Base-by-base conservation (phyloP, 2,888 invertebrate species). In the Leuctra nigra region DNA sequence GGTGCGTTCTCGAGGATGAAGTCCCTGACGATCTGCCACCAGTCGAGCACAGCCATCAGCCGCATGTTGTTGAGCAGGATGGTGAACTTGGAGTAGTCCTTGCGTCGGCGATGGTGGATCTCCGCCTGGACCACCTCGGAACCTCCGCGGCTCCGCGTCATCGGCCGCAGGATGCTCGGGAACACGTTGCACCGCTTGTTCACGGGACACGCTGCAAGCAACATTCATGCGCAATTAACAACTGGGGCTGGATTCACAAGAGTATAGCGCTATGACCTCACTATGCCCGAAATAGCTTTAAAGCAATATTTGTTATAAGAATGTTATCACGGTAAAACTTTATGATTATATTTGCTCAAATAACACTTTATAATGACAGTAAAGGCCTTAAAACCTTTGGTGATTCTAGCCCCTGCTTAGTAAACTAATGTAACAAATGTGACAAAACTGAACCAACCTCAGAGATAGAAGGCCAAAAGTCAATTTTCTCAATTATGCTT, bases 41-140 rank as follows among this genome's bases (percentile, higher is more conserved):
- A 97, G 73, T 95, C 94, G 65, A 95, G 77, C 61, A 96, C 86
- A 1, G 91, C 90, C 82, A 96, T 92, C 57, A 97, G 75, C 36
- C 95, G 79, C 93, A 96, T 95, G 70, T 93, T 93, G 75, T 96
- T 95, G 54, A 97, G 76, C 46, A 96, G 76, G 61, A 96, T 84
- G 1, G 93, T 94, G 66, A 92, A 91, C 62, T 90, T 86, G 0
- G 83, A 81, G 18, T 81, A 78, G 66, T 82, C 84, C 47, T 22
- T 56, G 14, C 56, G 41, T 2, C 50, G 48, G 52, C 77, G 73
- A 64, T 86, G 85, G 67, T 87, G 87, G 9, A 87, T 77, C 69
- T 87, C 87, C 0, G 85, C 86, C 70, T 87, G 87, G 35, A 87
- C 86, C 57, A 79, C 76, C 68, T 79, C 80, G 1, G 74, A 71